Conservation (phyloP, 2,113 vertebrate genomes). For the Phalacrocorax brasilianus region DNA sequence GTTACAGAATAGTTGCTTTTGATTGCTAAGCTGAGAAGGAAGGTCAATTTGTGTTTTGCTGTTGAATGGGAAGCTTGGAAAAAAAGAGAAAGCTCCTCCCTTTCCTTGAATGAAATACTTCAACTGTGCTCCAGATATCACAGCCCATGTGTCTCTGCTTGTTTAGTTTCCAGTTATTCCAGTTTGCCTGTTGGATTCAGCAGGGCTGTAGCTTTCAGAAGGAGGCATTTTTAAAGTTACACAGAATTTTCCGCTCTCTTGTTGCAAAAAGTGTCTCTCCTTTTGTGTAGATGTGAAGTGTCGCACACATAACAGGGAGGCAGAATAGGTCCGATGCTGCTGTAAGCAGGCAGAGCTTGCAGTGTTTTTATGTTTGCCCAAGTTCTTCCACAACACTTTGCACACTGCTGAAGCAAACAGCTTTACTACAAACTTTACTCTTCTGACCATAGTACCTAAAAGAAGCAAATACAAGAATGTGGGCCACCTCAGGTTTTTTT, state of each 20-base stretch:
- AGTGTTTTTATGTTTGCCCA: fast-evolving
- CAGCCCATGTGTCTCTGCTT: neutral
- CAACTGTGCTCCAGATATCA: neutral
- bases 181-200: neutral
- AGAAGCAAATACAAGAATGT: neutral
- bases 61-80: neutral
- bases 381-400: neutral
- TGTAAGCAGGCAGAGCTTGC: neutral
- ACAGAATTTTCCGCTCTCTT: neutral
- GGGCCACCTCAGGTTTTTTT: neutral
- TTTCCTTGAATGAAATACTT: neutral
- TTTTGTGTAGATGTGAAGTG: neutral
- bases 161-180: conserved; percentile 34
- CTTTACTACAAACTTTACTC: neutral
- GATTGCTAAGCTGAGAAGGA: neutral
- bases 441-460: neutral
- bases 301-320: neutral
- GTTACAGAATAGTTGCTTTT: neutral
- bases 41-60: neutral
- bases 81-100: neutral
- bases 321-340: neutral
- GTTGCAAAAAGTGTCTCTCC: neutral
- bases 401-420: neutral
- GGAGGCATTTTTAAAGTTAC: neutral
- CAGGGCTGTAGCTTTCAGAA: neutral